Evolutionary conservation across 30 jellyfish, hydroid and myxozoan species (phyloP), one percentile per base, ranked within the genome.

Genomic region (Morbakka virulenta): DNA sequence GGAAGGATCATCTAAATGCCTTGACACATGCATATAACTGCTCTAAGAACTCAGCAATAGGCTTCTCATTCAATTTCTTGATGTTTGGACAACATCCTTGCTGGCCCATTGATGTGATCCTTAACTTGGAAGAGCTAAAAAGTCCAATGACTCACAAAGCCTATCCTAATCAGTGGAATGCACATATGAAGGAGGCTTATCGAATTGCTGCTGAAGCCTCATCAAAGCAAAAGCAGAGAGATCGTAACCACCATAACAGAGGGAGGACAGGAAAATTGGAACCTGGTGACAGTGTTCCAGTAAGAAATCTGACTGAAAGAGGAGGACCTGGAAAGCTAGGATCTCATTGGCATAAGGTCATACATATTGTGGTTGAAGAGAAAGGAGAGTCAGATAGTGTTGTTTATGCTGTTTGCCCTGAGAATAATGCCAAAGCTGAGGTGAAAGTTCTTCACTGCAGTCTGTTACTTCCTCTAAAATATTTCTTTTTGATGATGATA

Each of bases 11-110:
- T 31, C 82, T 74, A 24, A 74, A 28, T 33, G 31, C 50, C 14
- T 41, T 74, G n/a, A 57, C 22, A 1, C 35, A 27, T 52, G 80
- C 85, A 50, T 74, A n/a, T 52, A 74, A 74, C 80, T 50, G 63
- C 85, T 49, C 57, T 17, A 41, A 41, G 17, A 41, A 41, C 17
- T 41, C 57, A 6, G 9, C 57, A 41, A 41, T 17, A 6, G 57
- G 57, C 9, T 41, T 6, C 17, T 41, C 57, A 9, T 17, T 17
- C 57, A 6, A 41, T 41, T 41, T 41, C 57, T 6, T 41, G 9
- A 41, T 41, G 57, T 41, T 41, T 41, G 57, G 57, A 41, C 17
- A 17, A 41, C 9, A 9, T 9, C 57, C 9, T 41, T 17, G 57
- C 9, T 17, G 9, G 13, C 57, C 57, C 57, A 41, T 41, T 41